Base-by-base conservation (phyloP, 2,113 vertebrate species). In the Carassius carassius region DNA sequence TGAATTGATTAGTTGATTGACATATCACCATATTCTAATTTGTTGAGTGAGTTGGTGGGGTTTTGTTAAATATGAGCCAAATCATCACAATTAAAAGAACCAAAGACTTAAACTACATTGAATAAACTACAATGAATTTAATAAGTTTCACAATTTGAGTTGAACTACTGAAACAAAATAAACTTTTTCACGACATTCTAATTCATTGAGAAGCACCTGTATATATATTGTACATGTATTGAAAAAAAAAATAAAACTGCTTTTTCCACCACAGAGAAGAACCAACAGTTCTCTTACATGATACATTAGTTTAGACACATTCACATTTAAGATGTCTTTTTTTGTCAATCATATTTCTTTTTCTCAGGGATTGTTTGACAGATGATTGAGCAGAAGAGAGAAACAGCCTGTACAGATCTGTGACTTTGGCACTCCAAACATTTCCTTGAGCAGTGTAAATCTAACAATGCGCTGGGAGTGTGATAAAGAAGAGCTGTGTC, bases 401-500 rank as follows among this genome's bases (percentile, higher is more conserved):
- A 67, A 41, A 35, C 47, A 58, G 14, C 13, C 49, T 56, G 29
- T 58, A 23, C 7, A 58, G 32, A 82, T 54, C 67, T 73, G 0
- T 54, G 79, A 81, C 79, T 81, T 81, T 82, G 81, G 23, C 47
- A 70, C 29, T 70, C 67, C 49, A 23, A 41, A 17, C 19, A 82
- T 72, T 14, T 82, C 63, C 47, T 82, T 82, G 65, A 72, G 67
- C 32, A 17, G 67, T 72, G 47, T 72, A 70, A 82, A 70, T 82
- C 32, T 72, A 41, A 56, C 7, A 47, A 21, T 17, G 14, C 2
- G 17, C 7, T 32, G 47, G 80, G 77, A 86, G 87, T 79, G 89
- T 90, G 86, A 58, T 62, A 86, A 41, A 79, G 76, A 88, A 84
- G 44, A 81, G 87, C 37, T 75, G 87, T 88, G 89, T 74, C 82